These are phyloP conservation scores for Dendrolimus kikuchii DNA, from an alignment of 1,140 invertebrate genomes.

Conservation along the genomic window DNA sequence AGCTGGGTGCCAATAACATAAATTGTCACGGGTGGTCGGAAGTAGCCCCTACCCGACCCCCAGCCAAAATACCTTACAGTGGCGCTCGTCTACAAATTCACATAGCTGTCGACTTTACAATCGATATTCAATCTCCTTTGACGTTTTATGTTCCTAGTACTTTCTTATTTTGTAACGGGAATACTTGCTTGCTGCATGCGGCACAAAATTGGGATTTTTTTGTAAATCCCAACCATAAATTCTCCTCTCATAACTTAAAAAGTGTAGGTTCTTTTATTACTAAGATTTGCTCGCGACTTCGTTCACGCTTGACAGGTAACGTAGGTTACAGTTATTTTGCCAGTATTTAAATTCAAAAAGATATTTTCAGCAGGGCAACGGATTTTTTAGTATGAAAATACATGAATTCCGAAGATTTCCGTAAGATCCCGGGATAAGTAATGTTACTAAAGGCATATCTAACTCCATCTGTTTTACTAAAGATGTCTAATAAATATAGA, in stretches of 20 bases:
- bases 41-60: slow-evolving; percentile 25
- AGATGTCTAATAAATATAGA: too few relatives aligned
- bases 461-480: too few relatives aligned
- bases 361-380: too few relatives aligned
- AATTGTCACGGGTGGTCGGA: slow-evolving; percentile 59
- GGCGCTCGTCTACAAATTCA: slow-evolving; percentile 17
- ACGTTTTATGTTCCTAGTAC: slow-evolving; percentile 57
- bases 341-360: background rate
- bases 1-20: slow-evolving; percentile 61
- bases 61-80: slow-evolving; percentile 3
- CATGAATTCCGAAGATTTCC: too few relatives aligned
- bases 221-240: too few relatives aligned
- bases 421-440: too few relatives aligned
- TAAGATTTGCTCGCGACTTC: too few relatives aligned
- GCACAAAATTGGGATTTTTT: slow-evolving; percentile 17
- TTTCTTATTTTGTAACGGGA: slow-evolving; percentile 59
- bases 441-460: too few relatives aligned
- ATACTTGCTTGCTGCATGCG: slow-evolving; percentile 51
- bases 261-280: too few relatives aligned
- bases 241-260: too few relatives aligned
- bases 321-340: slow-evolving; percentile 7
- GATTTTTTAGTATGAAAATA: too few relatives aligned
- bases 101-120: slow-evolving; percentile 64
- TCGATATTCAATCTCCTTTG: slow-evolving; percentile 71
- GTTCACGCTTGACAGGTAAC: too few relatives aligned